Evolutionary conservation across 1,140 invertebrate genomes (phyloP).

Genomic region (Drosophila obscura): DNA sequence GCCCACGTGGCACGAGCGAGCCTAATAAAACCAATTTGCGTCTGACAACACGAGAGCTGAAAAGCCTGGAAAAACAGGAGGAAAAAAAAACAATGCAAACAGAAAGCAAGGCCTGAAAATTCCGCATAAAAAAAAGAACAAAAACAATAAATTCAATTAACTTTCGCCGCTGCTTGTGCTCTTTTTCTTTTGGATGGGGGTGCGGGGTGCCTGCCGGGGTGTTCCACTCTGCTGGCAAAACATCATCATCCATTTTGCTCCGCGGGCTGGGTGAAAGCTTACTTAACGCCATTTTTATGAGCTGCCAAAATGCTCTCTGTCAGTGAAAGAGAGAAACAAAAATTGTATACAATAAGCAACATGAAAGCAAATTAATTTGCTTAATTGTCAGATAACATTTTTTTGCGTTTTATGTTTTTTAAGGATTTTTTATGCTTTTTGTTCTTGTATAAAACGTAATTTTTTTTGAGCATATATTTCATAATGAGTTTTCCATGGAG

Average conservation of each 20-base stretch:
- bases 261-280: slow-evolving; percentile 21
- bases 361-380: slow-evolving; percentile 48
- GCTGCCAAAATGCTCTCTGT: slow-evolving; percentile 11
- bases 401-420: slow-evolving; percentile 26
- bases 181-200: neutral
- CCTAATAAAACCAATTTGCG: slow-evolving; percentile 59
- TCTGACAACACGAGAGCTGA: slow-evolving; percentile 8
- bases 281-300: slow-evolving; percentile 48
- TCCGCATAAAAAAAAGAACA: slow-evolving; percentile 18
- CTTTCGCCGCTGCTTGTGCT: slow-evolving; percentile 24
- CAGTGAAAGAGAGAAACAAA: neutral
- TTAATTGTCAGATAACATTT: slow-evolving; percentile 45
- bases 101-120: slow-evolving; percentile 28
- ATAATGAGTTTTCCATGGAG: neutral
- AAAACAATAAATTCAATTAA: slow-evolving; percentile 65
- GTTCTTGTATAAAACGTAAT: slow-evolving; percentile 10
- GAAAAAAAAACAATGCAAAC: slow-evolving; percentile 21
- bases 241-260: slow-evolving; percentile 38
- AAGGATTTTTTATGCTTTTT: slow-evolving; percentile 1
- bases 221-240: slow-evolving; percentile 31
- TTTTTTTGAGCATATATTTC: neutral
- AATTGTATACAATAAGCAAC: slow-evolving; percentile 25
- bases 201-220: neutral
- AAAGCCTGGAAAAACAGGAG: neutral
- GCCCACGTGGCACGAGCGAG: slow-evolving; percentile 27